Evolutionary conservation across 2,888 invertebrate species (phyloP).

Genomic region (Epinotia nisella): DNA sequence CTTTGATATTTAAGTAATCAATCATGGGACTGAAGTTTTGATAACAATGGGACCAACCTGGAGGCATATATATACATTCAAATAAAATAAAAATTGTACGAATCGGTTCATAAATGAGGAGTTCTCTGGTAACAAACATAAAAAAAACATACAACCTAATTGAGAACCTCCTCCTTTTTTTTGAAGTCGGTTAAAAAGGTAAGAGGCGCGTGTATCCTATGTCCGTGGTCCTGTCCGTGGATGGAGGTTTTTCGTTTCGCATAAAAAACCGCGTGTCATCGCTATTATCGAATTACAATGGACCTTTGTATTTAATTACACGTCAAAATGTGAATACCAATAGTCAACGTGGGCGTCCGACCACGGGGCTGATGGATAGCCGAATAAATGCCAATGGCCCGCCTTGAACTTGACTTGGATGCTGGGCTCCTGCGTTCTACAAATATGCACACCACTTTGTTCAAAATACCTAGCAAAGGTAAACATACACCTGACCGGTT

Average conservation of each 20-base stretch:
- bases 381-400: conserved; percentile 81
- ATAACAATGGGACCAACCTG: no score
- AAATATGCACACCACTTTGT: conserved; percentile 56
- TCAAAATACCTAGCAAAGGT: conserved; percentile 59
- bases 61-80: no score
- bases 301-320: conserved; percentile 47
- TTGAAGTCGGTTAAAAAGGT: no score
- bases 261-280: conserved; percentile 44
- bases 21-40: no score
- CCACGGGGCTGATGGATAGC: conserved; percentile 73
- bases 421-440: conserved; percentile 58
- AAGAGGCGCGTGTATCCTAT: not conserved
- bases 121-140: no score
- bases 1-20: no score
- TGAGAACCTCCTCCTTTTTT: no score
- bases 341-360: conserved; percentile 49
- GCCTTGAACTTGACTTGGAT: conserved; percentile 81
- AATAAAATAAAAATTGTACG: no score
- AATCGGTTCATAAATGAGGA: no score
- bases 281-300: conserved; percentile 48
- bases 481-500: conserved; percentile 69
- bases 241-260: conserved; percentile 28
- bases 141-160: no score
- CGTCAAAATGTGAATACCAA: conserved; percentile 43
- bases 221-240: conserved; percentile 11